These are phyloP conservation scores for Watsonalla cultraria DNA, from an alignment of 2,888 invertebrate genomes.

Conservation along the genomic window DNA sequence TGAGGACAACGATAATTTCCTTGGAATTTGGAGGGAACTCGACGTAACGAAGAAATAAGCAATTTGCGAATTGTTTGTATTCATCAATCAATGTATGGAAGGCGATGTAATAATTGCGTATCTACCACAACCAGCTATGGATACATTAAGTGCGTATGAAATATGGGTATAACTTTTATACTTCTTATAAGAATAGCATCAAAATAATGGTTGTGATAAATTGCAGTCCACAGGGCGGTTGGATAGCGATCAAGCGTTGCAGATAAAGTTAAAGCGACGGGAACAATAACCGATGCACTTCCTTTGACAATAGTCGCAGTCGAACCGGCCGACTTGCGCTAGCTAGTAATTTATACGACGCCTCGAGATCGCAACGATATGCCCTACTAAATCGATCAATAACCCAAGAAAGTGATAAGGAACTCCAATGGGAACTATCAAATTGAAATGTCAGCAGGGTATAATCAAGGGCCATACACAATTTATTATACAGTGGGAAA, in stretches of 20 bases:
- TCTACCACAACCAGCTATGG: neutral
- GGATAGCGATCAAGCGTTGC: conserved; percentile 46
- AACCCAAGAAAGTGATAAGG: conserved; percentile 64
- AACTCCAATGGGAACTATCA: conserved; percentile 47
- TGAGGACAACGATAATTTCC: neutral
- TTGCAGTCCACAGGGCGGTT: conserved; percentile 47
- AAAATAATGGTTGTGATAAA: conserved; percentile 59
- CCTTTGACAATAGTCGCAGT: conserved; percentile 64
- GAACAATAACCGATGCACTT: conserved; percentile 75
- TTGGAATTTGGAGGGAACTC: neutral
- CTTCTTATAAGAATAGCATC: conserved; percentile 50
- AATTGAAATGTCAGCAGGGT: conserved; percentile 64
- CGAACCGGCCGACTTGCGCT: conserved; percentile 30
- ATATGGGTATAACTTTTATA: neutral
- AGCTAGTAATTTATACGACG: conserved; percentile 56
- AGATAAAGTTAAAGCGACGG: conserved; percentile 62
- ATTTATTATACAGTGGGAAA: conserved; percentile 40
- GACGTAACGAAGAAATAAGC: conserved; percentile 1
- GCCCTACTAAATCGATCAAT: conserved; percentile 65
- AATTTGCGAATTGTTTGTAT: neutral
- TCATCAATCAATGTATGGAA: neutral
- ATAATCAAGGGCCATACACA: conserved; percentile 45
- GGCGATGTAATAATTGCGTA: neutral
- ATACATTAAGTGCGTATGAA: too few species aligned
- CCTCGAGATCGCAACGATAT: conserved; percentile 60